These are phyloP conservation scores for Chaenodraco wilsoni DNA, from an alignment of 2,797 vertebrate species.

Conservation along the genomic window DNA sequence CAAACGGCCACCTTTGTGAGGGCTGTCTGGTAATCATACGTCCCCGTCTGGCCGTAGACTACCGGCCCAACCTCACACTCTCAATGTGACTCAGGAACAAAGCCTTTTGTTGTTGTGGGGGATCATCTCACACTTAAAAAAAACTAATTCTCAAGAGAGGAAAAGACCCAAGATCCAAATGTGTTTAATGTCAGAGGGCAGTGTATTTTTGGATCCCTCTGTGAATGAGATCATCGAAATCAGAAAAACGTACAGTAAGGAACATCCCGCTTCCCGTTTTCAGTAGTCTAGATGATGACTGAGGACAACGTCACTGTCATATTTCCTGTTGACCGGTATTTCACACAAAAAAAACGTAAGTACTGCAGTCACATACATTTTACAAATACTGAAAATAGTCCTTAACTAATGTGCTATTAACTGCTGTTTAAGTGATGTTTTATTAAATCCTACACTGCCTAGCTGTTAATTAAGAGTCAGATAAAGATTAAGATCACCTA, in stretches of 20 bases:
- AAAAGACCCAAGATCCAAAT: not conserved
- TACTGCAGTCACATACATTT: not conserved
- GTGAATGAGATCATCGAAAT: slow-evolving; percentile 34
- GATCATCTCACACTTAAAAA: slow-evolving; percentile 7
- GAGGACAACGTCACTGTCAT: not conserved
- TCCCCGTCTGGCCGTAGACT: slow-evolving; percentile 53
- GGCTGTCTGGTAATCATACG: slow-evolving; percentile 74
- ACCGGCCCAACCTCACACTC: slow-evolving; percentile 49
- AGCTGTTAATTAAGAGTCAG: not conserved
- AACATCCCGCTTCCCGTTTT: slow-evolving; percentile 18
- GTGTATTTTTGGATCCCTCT: not conserved
- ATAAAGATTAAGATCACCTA: no score
- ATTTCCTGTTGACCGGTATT: not conserved
- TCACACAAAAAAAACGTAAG: not conserved
- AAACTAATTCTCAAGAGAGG: slow-evolving; percentile 16
- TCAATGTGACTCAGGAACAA: slow-evolving; percentile 31
- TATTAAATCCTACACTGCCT: not conserved
- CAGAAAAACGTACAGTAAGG: slow-evolving; percentile 13
- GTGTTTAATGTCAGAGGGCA: slow-evolving; percentile 14
- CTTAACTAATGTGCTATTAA: not conserved
- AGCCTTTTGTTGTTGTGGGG: slow-evolving; percentile 27
- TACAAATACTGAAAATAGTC: not conserved
- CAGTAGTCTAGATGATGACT: slow-evolving; percentile 27
- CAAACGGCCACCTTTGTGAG: slow-evolving; percentile 68
- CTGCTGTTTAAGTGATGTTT: not conserved